Evolutionary conservation across 2,888 invertebrate species (phyloP), one percentile per base, ranked within the genome.

Genomic region (Bembecia ichneumoniformis): DNA sequence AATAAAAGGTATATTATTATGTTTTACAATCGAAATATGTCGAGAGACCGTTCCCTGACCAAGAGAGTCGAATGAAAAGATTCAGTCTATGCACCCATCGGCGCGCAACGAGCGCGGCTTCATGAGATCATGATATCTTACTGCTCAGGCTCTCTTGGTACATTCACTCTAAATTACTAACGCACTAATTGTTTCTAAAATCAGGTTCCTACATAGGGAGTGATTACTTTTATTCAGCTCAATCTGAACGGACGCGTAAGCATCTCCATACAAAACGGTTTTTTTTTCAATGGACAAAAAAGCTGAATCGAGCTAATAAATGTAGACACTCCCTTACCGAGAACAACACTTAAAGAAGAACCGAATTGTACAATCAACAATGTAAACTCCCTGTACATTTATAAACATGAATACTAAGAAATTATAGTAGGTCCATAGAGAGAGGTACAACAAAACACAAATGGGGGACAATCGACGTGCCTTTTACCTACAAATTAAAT

Each of bases 21-120:
- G 20, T 20, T 20, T 20, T 7, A 28, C 28, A 28, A 28, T 28
- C 5, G 28, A 28, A 28, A 28, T 28, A 28, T 9, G 28, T 28
- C 40, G 40, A 13, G 13, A 40, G 14, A 40, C 14, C 40, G 44
- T 44, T 44, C 16, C 15, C 16, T 11, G 10, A 15, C 15, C 16
- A 44, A 44, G 15, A 13, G 16, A 14, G 44, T 44, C 15, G 16
- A 44, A 44, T 15, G 44, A 44, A 50, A 35, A 45, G 46, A 68
- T 68, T 79, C 78, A 81, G 78, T 78, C 74, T 70, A 69, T 71
- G 64, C 65, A 60, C 63, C 58, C 66, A 58, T 62, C 56, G 63
- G 66, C 64, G 64, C 63, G 64, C 64, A 65, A n/a, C 67, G 63
- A 66, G 66, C 65, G 65, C 62, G 60, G 59, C 62, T 14, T 43